Conservation (phyloP, 2,888 invertebrate genomes). For the Saturnia japonica region DNA sequence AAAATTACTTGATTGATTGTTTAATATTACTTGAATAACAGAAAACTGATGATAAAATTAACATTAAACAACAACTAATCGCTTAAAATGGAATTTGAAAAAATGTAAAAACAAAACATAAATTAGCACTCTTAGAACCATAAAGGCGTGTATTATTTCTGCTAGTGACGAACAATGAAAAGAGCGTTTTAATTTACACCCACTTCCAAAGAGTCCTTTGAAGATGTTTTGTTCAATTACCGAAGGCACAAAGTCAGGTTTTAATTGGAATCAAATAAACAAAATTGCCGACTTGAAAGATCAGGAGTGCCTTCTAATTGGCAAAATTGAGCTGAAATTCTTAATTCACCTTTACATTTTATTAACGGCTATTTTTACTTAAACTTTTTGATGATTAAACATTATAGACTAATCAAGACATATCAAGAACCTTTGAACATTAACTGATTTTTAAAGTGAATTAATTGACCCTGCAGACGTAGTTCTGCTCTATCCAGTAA, state of each 20-base stretch:
- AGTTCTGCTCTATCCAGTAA: too few relatives aligned
- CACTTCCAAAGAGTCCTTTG: constrained; percentile 19
- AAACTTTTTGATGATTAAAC: background rate
- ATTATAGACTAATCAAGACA: too few relatives aligned
- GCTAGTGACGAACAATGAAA: constrained; percentile 5
- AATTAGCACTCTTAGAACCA: background rate
- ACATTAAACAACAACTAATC: background rate
- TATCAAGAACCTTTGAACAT: too few relatives aligned
- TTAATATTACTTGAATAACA: too few relatives aligned
- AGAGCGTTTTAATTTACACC: constrained; percentile 18
- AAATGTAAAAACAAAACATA: background rate
- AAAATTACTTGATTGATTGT: too few relatives aligned
- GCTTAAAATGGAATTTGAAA: background rate
- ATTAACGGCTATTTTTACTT: background rate
- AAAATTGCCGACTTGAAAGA: constrained; percentile 36
- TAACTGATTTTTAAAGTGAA: too few relatives aligned
- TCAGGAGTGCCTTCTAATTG: constrained; percentile 31
- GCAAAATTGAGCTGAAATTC: constrained; percentile 23
- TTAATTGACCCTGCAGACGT: too few relatives aligned
- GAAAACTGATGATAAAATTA: background rate
- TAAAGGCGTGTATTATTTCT: constrained; percentile 11
- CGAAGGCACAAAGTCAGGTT: constrained; percentile 25
- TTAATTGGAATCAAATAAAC: constrained; percentile 30
- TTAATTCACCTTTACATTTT: constrained; percentile 24
- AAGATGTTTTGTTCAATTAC: constrained; percentile 22